Conservation (phyloP, 1,140 invertebrate genomes). For the Drosophila lowei region DNA sequence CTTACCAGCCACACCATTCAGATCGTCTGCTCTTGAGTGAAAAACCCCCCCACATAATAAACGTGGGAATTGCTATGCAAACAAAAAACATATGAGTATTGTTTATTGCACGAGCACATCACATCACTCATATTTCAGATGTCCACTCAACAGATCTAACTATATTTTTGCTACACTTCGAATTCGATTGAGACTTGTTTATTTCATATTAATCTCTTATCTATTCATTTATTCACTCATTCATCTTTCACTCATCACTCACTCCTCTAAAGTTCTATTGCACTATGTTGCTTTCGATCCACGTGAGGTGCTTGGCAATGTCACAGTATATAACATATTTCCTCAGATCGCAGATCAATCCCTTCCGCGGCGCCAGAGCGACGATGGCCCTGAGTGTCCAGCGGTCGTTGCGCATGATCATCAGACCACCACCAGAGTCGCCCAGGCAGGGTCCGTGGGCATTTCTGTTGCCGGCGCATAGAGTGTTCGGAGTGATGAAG, state of each 20-base stretch:
- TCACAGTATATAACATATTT: slow-evolving; percentile 74
- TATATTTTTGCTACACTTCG: too few relatives aligned
- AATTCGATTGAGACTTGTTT: too few relatives aligned
- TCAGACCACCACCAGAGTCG: slow-evolving; percentile 67
- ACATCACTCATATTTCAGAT: neutral
- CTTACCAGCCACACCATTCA: neutral
- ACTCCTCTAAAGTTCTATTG: neutral
- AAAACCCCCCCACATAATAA: slow-evolving; percentile 12
- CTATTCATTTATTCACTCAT: too few relatives aligned
- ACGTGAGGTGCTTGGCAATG: slow-evolving; percentile 55
- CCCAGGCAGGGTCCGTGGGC: slow-evolving; percentile 64
- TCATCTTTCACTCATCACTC: too few relatives aligned
- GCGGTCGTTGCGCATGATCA: slow-evolving; percentile 50
- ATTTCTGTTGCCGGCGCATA: slow-evolving; percentile 69
- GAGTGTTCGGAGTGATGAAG: slow-evolving; percentile 64
- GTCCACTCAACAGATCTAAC: neutral
- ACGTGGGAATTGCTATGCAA: slow-evolving; percentile 26
- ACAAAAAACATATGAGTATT: slow-evolving; percentile 13
- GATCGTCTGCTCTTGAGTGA: slow-evolving; percentile 17
- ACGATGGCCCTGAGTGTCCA: slow-evolving; percentile 72
- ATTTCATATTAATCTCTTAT: too few relatives aligned
- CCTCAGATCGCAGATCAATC: slow-evolving; percentile 55
- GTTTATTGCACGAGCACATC: too few relatives aligned
- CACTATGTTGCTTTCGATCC: slow-evolving; percentile 57
- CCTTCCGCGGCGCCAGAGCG: slow-evolving; percentile 40